phyloP scores from a whole-genome alignment of 1,140 invertebrate species.

The Drosophila truncata region DNA sequence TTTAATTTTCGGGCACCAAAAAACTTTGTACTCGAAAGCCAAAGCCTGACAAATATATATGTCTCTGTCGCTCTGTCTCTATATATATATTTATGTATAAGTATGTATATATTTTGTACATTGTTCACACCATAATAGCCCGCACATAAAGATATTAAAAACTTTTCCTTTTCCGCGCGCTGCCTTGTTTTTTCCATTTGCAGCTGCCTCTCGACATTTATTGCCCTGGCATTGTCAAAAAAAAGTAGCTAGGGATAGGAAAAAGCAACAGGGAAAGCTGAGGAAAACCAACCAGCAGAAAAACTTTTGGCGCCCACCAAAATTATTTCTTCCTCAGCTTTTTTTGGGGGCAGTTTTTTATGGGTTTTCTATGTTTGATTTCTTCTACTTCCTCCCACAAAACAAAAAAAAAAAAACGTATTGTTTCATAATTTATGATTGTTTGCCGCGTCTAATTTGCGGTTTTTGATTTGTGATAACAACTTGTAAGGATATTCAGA shows the following conservation, averaged over 20 bases:
- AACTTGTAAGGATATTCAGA: slow-evolving; percentile 49
- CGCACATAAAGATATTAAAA: slow-evolving; percentile 83
- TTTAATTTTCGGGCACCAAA: slow-evolving; percentile 60
- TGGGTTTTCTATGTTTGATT: slow-evolving; percentile 73
- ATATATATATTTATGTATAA: slow-evolving; percentile 1
- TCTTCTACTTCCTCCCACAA: not conserved
- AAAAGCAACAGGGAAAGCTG: slow-evolving; percentile 11
- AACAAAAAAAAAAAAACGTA: not conserved
- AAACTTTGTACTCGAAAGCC: slow-evolving; percentile 62
- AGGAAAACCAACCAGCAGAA: slow-evolving; percentile 39
- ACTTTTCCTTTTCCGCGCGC: slow-evolving; percentile 52
- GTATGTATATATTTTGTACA: slow-evolving; percentile 3
- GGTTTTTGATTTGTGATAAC: slow-evolving; percentile 53
- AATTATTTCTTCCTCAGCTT: slow-evolving; percentile 48
- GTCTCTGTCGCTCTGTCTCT: not conserved
- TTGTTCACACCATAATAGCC: slow-evolving; percentile 54
- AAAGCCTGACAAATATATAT: slow-evolving; percentile 4
- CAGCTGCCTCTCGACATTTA: slow-evolving; percentile 76
- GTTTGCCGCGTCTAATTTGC: slow-evolving; percentile 44
- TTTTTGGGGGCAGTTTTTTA: slow-evolving; percentile 63
- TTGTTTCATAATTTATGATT: slow-evolving; percentile 60
- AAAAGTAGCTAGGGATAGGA: slow-evolving; percentile 33
- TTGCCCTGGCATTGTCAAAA: slow-evolving; percentile 66
- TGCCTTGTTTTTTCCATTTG: slow-evolving; percentile 55
- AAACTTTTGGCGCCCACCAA: slow-evolving; percentile 62